Conservation (phyloP, 2,113 vertebrate species). For the Apus apus region DNA sequence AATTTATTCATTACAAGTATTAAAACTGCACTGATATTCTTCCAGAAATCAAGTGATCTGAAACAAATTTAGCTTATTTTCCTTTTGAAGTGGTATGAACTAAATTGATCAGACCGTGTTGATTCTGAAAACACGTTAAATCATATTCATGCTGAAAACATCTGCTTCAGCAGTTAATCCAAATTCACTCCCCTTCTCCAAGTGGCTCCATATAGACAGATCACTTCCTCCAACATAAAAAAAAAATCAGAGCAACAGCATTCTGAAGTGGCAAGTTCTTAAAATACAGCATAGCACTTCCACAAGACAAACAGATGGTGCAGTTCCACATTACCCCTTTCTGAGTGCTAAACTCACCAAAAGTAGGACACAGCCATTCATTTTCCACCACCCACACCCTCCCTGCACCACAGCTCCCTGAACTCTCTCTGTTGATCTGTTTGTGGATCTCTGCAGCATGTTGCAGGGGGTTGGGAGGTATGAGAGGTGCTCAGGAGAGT, state of each 20-base stretch:
- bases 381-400: conserved; percentile 4
- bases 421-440: neutral
- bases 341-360: neutral
- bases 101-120: neutral
- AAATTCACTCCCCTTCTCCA: neutral
- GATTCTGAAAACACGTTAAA: neutral
- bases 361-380: conserved; percentile 67
- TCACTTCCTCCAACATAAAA: neutral
- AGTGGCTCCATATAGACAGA: neutral
- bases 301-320: conserved; percentile 41
- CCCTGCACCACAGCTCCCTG: neutral
- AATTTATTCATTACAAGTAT: neutral
- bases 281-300: conserved; percentile 52
- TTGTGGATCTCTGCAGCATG: neutral
- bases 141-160: conserved; percentile 14
- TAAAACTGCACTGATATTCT: neutral
- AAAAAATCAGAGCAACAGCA: neutral
- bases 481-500: neutral
- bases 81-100: neutral
- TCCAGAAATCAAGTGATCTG: conserved; percentile 3
- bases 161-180: conserved; percentile 14
- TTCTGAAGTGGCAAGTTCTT: neutral
- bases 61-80: conserved; percentile 19
- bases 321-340: conserved; percentile 29
- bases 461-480: neutral